A percentile compares a stretch with the other conserved stretches of the same genome.
Conservation (phyloP, 2,888 invertebrate genomes). For the Thalpophila matura region DNA sequence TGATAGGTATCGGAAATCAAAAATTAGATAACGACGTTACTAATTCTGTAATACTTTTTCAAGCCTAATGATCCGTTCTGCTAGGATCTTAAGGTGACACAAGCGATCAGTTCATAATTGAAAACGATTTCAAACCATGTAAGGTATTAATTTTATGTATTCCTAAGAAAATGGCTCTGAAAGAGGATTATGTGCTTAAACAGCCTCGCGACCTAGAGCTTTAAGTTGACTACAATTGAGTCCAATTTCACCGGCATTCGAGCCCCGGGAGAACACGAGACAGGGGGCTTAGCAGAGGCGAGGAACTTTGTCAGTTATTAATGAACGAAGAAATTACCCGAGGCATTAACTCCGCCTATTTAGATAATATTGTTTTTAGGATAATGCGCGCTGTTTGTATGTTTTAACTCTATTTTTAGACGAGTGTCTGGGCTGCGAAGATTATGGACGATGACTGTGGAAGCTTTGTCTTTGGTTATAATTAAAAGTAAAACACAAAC, state of each 20-base stretch:
- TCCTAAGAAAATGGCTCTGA: constrained; percentile 63
- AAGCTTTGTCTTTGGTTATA: not conserved
- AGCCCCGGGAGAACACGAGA: constrained; percentile 55
- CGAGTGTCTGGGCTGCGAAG: not conserved
- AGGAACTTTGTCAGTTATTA: constrained; percentile 81
- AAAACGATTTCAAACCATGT: constrained; percentile 62
- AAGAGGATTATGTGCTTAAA: constrained; percentile 62
- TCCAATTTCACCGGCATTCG: constrained; percentile 64
- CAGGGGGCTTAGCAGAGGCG: constrained; percentile 71
- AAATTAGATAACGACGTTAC: not conserved
- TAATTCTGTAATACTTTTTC: constrained; percentile 5
- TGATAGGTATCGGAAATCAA: constrained; percentile 4
- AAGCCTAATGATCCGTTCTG: constrained; percentile 45
- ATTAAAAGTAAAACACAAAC: constrained; percentile 8
- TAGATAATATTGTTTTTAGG: constrained; percentile 72
- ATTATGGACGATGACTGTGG: constrained; percentile 10
- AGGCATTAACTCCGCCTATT: constrained; percentile 73
- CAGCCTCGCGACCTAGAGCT: constrained; percentile 44
- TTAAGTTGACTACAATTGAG: constrained; percentile 68
- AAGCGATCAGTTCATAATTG: constrained; percentile 60
- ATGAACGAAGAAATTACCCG: constrained; percentile 78
- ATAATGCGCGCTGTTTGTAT: constrained; percentile 55
- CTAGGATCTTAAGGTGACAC: constrained; percentile 51
- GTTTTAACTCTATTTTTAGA: constrained; percentile 31
- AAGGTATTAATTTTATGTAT: constrained; percentile 69